Conservation (phyloP, 2,797 vertebrate genomes). For the Hozukius guyotensis region DNA sequence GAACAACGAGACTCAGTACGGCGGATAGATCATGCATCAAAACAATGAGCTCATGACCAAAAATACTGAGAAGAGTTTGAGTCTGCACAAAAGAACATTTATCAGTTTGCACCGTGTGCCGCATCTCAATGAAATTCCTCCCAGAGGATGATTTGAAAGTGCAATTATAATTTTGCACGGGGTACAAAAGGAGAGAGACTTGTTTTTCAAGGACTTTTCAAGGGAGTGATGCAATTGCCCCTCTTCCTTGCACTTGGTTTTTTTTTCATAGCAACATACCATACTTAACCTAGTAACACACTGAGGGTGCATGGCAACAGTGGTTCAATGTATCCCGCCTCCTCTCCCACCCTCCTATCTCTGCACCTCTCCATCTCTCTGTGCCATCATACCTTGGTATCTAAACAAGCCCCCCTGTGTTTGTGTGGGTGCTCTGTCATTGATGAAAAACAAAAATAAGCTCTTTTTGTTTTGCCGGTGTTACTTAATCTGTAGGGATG, state of each 20-base stretch:
- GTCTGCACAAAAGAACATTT: conserved; percentile 17
- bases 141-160: conserved; percentile 48
- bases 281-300: conserved; percentile 82
- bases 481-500: conserved; percentile 82
- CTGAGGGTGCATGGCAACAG: conserved; percentile 82
- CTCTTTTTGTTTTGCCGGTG: conserved; percentile 83
- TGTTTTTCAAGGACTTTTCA: conserved; percentile 77
- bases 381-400: conserved; percentile 30
- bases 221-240: conserved; percentile 77
- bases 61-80: not conserved
- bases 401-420: conserved; percentile 47
- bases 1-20: conserved; percentile 18
- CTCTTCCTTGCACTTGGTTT: conserved; percentile 66
- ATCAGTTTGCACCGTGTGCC: conserved; percentile 10
- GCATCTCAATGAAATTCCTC: conserved; percentile 54
- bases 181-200: conserved; percentile 34
- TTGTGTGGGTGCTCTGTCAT: conserved; percentile 62
- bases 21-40: conserved; percentile 2
- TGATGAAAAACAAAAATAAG: conserved; percentile 85
- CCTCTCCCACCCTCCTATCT: conserved; percentile 27
- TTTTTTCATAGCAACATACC: conserved; percentile 76
- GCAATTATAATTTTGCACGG: conserved; percentile 63
- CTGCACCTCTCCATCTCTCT: conserved; percentile 9
- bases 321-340: conserved; percentile 48
- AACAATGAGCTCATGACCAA: not conserved